These are phyloP conservation scores for Cynoglossus semilaevis DNA, from an alignment of 2,113 vertebrate species.

Conservation along the genomic window DNA sequence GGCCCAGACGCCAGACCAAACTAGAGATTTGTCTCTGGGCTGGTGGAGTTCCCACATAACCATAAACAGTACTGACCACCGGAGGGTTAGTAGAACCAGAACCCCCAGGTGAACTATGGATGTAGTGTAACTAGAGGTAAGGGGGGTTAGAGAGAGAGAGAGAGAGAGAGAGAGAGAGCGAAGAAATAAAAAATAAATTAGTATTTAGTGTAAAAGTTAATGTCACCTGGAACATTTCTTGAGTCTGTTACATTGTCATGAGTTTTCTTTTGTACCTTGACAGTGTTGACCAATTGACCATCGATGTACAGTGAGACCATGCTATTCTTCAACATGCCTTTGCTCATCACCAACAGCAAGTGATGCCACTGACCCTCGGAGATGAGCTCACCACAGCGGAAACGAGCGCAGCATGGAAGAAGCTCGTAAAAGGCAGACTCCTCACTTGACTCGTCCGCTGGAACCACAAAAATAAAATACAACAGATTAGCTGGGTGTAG, in stretches of 20 bases:
- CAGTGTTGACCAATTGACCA: slow-evolving; percentile 90
- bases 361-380: slow-evolving; percentile 98
- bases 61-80: slow-evolving; percentile 91
- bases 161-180: neutral
- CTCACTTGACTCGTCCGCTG: slow-evolving; percentile 94
- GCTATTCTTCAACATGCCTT: slow-evolving; percentile 98
- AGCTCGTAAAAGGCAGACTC: slow-evolving; percentile 97
- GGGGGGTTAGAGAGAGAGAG: neutral
- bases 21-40: slow-evolving; percentile 90
- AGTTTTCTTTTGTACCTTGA: slow-evolving; percentile 81
- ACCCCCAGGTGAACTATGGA: slow-evolving; percentile 90
- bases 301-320: slow-evolving; percentile 93
- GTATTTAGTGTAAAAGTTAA: too few species aligned
- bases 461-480: neutral
- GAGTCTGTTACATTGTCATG: too few species aligned
- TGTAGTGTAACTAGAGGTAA: slow-evolving; percentile 93
- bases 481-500: too few species aligned
- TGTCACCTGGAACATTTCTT: too few species aligned
- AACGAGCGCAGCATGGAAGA: slow-evolving; percentile 93
- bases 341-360: slow-evolving; percentile 95
- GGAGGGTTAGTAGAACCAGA: slow-evolving; percentile 92
- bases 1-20: slow-evolving; percentile 92
- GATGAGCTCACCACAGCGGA: slow-evolving; percentile 93
- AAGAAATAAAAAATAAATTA: too few species aligned
- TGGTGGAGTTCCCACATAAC: slow-evolving; percentile 89